Evolutionary conservation across 2,113 vertebrate genomes (phyloP).

Genomic region (Trematomus loennbergii): DNA sequence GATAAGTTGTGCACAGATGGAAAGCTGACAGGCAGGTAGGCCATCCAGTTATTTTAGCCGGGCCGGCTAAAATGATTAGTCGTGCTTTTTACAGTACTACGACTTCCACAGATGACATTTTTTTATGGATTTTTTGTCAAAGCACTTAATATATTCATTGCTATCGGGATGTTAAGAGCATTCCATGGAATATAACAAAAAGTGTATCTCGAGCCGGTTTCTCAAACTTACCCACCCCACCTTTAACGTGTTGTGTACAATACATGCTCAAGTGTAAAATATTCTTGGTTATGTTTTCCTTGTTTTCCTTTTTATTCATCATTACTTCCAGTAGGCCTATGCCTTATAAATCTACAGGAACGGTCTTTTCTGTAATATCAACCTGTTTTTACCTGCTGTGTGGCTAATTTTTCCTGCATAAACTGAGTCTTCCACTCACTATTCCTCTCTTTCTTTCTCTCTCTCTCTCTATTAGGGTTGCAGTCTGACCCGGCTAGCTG

Average conservation of each 20-base stretch:
- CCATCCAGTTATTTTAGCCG: too few species aligned
- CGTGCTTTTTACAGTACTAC: too few species aligned
- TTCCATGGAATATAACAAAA: too few species aligned
- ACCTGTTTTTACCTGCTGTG: conserved; percentile 41
- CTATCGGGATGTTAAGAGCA: too few species aligned
- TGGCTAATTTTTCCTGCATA: not conserved
- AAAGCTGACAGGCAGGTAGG: too few species aligned
- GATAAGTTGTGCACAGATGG: too few species aligned
- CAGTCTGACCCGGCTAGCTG: conserved; percentile 60
- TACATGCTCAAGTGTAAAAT: not conserved
- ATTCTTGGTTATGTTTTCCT: not conserved
- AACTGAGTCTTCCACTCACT: not conserved
- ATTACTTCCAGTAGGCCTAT: not conserved
- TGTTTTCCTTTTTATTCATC: not conserved
- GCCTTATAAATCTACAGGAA: not conserved
- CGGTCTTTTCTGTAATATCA: not conserved
- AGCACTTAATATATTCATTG: too few species aligned
- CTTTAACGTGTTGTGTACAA: not conserved
- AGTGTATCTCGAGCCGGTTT: too few species aligned
- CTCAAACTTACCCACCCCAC: too few species aligned
- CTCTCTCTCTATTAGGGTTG: conserved; percentile 37
- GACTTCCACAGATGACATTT: too few species aligned
- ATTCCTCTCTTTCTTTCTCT: not conserved
- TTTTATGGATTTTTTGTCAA: too few species aligned
- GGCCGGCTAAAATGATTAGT: too few species aligned